Evolutionary conservation across 2,113 vertebrate genomes (phyloP).

Genomic region (Rhinogobius similis): DNA sequence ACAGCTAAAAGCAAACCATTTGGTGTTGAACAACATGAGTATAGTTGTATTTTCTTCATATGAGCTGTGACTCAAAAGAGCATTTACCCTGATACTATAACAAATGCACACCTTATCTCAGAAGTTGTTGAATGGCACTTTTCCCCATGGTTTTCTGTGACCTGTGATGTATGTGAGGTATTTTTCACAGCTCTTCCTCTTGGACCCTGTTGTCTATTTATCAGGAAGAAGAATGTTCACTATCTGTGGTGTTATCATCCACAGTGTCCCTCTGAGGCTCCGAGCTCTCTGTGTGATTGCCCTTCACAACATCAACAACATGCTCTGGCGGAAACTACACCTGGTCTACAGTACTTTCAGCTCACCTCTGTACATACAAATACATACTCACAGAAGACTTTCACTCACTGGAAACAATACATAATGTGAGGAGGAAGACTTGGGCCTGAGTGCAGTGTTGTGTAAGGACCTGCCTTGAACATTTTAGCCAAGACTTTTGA

Average conservation of each 20-base stretch:
- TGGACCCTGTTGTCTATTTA: neutral
- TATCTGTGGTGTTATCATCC: conserved; percentile 11
- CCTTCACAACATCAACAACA: conserved; percentile 6
- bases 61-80: neutral
- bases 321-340: conserved; percentile 3
- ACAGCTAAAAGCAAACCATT: neutral
- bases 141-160: neutral
- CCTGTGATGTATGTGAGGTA: neutral
- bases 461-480: neutral
- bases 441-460: too few species aligned
- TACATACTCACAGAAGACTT: neutral
- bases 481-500: neutral
- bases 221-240: conserved; percentile 5
- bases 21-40: neutral
- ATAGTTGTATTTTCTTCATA: neutral
- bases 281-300: conserved; percentile 1
- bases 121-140: neutral
- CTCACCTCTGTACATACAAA: neutral
- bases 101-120: neutral
- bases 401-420: too few species aligned
- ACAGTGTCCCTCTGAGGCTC: conserved; percentile 6
- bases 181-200: conserved; percentile 6
- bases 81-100: neutral
- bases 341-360: conserved; percentile 2
- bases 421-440: neutral